A percentile compares a stretch with the other conserved stretches of the same genome.
Conservation (phyloP, 2,888 invertebrate genomes). For the Eristalis arbustorum region DNA sequence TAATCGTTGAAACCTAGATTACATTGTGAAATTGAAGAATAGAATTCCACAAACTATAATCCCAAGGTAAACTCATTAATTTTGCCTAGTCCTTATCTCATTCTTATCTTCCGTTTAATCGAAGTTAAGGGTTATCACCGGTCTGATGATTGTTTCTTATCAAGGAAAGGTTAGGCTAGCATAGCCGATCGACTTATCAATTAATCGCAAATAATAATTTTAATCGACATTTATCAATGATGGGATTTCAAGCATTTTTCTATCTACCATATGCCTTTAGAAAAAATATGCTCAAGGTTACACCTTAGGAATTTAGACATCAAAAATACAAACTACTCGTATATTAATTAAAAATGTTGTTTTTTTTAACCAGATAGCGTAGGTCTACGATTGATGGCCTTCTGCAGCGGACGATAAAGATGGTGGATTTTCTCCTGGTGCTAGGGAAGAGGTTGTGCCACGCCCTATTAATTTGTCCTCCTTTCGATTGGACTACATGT, state of each 20-base stretch:
- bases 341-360: no score
- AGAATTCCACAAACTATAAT: background rate
- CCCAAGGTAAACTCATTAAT: background rate
- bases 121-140: background rate
- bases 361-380: no score
- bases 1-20: background rate
- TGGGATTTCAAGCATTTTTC: background rate
- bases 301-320: no score
- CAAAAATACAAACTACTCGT: no score
- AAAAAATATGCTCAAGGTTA: no score
- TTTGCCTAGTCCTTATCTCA: background rate
- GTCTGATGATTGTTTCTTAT: background rate
- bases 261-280: background rate
- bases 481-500: no score
- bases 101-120: background rate
- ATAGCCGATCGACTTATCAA: background rate
- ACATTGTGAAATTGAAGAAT: background rate
- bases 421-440: no score
- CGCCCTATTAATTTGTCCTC: no score
- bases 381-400: no score
- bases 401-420: no score
- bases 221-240: background rate
- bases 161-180: background rate
- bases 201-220: background rate
- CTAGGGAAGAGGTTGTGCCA: no score